Base-by-base conservation (phyloP, 2,888 invertebrate species). In the Spodoptera exigua region DNA sequence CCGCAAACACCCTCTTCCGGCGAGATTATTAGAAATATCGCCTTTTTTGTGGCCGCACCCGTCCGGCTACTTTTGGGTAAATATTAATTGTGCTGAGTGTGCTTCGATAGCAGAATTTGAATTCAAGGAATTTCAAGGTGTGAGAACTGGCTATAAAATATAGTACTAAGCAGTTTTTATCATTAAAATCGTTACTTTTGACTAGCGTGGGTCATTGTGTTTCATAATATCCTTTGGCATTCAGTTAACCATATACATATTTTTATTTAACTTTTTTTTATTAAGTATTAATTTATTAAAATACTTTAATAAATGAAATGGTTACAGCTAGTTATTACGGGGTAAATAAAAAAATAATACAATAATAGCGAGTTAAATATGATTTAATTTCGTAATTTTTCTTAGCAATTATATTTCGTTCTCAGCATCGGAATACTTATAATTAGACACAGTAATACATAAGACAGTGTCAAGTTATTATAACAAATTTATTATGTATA, bases 371-470 rank as follows among this genome's bases (percentile, higher is more conserved):
- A 93, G 93, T 94, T 93, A 93, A 94, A 94, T 94, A 94, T 92
- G 91, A 90, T 93, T 93, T 93, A 93, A 93, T 94, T 93, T 91
- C 89, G 89, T 93, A 92, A 92, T 92, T 90, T 92, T 90, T 93
- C 93, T 93, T 94, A 93, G 93, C 93, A 91, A 89, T 92, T 93
- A 91, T 91, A 92, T 92, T 93, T 93, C 91, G 89, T 92, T 91
- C 85, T 91, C 92, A 91, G 93, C 93, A 88, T 92, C 88, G 88
- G 89, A 90, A 88, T 91, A 90, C 89, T 89, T 91, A 92, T 86
- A 89, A 86, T 88, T 84, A 90, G 90, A 91, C 89, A 90, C 89
- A 82, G 85, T 84, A 85, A 85, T 90, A 90, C 88, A 89, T 87
- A 85, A 89, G 82, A 87, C 79, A 82, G 86, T 88, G 88, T 89